Evolutionary conservation across 2,888 invertebrate genomes (phyloP).

Genomic region (Spilarctia lutea): DNA sequence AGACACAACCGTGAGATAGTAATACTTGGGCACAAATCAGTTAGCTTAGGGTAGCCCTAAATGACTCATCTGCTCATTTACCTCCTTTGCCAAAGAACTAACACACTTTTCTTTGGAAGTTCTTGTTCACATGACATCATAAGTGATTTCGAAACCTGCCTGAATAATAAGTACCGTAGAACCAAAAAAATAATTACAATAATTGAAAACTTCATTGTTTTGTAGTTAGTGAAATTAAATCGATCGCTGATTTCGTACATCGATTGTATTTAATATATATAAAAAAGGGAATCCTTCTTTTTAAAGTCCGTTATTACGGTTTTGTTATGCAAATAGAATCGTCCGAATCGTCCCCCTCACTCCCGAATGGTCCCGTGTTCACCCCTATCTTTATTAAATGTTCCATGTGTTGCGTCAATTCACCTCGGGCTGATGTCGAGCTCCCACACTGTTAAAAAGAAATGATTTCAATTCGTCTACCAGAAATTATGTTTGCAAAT

Average conservation of each 20-base stretch:
- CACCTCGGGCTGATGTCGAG: slow-evolving; percentile 22
- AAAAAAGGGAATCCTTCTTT: slow-evolving; percentile 29
- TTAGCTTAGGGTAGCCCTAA: not conserved
- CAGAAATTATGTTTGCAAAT: not conserved
- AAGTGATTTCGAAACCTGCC: not conserved
- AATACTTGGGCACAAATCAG: not conserved
- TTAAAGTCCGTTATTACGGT: slow-evolving; percentile 44
- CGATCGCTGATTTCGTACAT: slow-evolving; percentile 16
- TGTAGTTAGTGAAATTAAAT: not conserved
- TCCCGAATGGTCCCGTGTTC: slow-evolving; percentile 11
- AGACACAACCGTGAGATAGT: not conserved
- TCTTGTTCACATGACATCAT: not conserved
- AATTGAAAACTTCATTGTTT: not conserved
- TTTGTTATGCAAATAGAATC: slow-evolving; percentile 55
- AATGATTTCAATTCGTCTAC: not conserved
- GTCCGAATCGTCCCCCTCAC: slow-evolving; percentile 28
- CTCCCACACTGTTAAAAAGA: not conserved
- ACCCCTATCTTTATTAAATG: slow-evolving; percentile 51
- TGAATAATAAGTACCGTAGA: no score
- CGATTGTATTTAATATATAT: slow-evolving; percentile 9
- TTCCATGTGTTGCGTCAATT: slow-evolving; percentile 53
- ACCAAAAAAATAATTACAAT: no score
- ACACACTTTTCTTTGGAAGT: not conserved
- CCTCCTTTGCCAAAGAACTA: not conserved
- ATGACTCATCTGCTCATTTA: not conserved